Evolutionary conservation across 1,140 invertebrate genomes (phyloP), one percentile per base, ranked within the genome.

Genomic region (Cotesia chilonis): DNA sequence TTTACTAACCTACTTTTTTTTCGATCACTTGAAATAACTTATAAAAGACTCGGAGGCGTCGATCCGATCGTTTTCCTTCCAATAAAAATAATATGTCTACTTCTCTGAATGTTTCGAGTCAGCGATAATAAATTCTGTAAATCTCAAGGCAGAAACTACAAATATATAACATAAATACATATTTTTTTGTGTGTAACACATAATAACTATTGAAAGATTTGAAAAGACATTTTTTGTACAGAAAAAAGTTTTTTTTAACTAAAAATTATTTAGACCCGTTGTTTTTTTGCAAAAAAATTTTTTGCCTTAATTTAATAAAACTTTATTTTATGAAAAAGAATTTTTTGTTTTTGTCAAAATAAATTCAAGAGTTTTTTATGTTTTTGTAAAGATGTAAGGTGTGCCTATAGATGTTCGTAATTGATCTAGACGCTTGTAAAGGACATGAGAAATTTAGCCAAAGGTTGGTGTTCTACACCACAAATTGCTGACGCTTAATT

Each of bases 401-500:
- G 28, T 28, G 28, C 28, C 3, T 28, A 28, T 28, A 28, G 28
- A 28, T 28, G 28, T 28, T 28, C 28, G 28, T 28, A 28, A 28
- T 28, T 28, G 3, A 28, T 28, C 1, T 28, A 28, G 28, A 28
- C 28, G 28, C 28, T 28, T 28, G 28, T 28, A 3, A 61, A 28
- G 17, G 9, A 9, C 20, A 20, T 12, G 60, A 61, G 60, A 12
- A n/a, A 35, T 65, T 37, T 10, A 17, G 20, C 37, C 35, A 38
- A 70, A 67, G 57, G 55, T 72, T 28, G 28, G 54, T 70, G 28
- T 51, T 38, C 60, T 59, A 20, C 6, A 69, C 64, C 64, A 57
- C 60, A 63, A 75, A 75, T 69, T 59, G 70, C 74, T 75, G 70
- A 75, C 70, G 12, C 65, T 59, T 70, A 54, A 59, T 72, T 75